A percentile compares a stretch with the other conserved stretches of the same genome.
phyloP scores from a whole-genome alignment of 2,797 vertebrate species.

The Enteromius anoplus region DNA sequence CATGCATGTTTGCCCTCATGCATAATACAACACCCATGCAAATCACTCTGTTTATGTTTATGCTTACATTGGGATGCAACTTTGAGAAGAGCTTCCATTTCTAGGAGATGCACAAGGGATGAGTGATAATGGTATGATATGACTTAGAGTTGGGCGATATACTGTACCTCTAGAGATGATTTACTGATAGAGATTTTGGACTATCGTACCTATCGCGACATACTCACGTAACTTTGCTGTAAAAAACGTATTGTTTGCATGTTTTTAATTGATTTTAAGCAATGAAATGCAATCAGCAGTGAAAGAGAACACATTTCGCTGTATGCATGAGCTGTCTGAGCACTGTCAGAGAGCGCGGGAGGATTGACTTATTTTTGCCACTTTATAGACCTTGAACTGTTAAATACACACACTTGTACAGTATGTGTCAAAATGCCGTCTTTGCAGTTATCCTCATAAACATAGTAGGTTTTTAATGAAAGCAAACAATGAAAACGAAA shows the following conservation, averaged over 20 bases:
- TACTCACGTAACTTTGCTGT: neutral
- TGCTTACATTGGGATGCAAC: neutral
- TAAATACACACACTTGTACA: neutral
- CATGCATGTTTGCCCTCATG: neutral
- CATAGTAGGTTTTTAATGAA: neutral
- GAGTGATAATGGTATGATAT: neutral
- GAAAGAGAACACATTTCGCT: neutral
- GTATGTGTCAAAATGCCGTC: neutral
- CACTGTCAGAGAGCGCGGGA: neutral
- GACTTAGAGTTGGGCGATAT: neutral
- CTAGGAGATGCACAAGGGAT: neutral
- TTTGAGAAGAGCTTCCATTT: slow-evolving; percentile 4
- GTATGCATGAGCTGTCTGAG: neutral
- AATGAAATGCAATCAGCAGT: neutral
- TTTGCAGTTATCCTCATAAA: neutral
- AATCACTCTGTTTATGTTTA: slow-evolving; percentile 17
- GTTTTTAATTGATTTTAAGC: neutral
- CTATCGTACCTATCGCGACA: neutral
- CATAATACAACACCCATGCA: slow-evolving; percentile 22
- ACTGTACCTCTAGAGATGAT: neutral
- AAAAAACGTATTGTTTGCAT: neutral
- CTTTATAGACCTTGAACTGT: neutral
- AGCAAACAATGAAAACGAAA: neutral
- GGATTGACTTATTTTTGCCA: neutral
- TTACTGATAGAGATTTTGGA: neutral